Conservation (phyloP, 2,888 invertebrate species). For the Auanema sp. region DNA sequence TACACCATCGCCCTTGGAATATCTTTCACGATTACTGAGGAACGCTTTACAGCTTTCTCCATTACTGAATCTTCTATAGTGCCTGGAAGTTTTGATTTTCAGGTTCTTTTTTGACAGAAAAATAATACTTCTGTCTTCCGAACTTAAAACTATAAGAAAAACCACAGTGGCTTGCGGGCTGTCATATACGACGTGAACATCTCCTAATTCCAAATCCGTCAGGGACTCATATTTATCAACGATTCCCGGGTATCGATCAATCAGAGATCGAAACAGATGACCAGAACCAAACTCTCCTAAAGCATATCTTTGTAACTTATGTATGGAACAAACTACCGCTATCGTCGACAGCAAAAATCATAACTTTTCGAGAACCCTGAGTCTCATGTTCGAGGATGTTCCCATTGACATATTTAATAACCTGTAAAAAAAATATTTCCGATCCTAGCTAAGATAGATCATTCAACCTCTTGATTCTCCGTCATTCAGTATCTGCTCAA, state of each 20-base stretch:
- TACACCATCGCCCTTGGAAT: too few relatives aligned
- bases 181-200: conserved; percentile 64
- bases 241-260: conserved; percentile 54
- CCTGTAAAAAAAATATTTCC: too few relatives aligned
- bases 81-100: too few relatives aligned
- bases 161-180: background rate
- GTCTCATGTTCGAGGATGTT: background rate
- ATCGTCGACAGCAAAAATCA: conserved; percentile 67
- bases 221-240: conserved; percentile 64
- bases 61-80: too few relatives aligned
- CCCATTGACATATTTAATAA: too few relatives aligned
- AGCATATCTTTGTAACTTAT: conserved; percentile 42
- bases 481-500: too few relatives aligned
- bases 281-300: conserved; percentile 66
- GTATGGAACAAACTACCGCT: conserved; percentile 47
- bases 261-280: conserved; percentile 66
- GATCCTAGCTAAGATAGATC: too few relatives aligned
- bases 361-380: conserved; percentile 44
- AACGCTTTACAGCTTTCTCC: background rate
- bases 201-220: conserved; percentile 65
- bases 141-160: background rate
- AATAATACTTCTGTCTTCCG: conserved; percentile 6
- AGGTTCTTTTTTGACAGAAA: background rate
- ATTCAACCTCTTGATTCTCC: too few relatives aligned
- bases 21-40: background rate